A percentile compares a stretch with the other conserved stretches of the same genome.
Conservation (phyloP, 1,140 invertebrate species). For the Drosophila jambulina region DNA sequence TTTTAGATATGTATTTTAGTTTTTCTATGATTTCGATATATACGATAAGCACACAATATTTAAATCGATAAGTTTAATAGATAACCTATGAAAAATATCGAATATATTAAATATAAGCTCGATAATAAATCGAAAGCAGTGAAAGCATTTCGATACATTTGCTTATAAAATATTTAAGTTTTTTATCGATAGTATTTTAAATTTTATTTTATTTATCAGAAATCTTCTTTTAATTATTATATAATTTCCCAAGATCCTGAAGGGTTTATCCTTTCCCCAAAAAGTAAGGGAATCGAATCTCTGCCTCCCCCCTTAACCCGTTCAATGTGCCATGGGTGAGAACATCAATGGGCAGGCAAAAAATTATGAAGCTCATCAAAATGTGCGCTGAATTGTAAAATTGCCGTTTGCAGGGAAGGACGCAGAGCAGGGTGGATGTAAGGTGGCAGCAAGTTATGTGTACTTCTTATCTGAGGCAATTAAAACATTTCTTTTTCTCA, state of each 20-base stretch:
- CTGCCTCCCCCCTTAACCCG: background rate
- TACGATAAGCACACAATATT: background rate
- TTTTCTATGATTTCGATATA: background rate
- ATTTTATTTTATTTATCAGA: background rate
- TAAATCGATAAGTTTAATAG: too few relatives aligned
- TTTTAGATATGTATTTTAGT: background rate
- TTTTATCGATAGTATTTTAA: background rate
- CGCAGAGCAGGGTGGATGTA: background rate
- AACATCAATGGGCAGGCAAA: conserved; percentile 78
- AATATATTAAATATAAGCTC: too few relatives aligned
- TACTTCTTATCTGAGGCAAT: conserved; percentile 79
- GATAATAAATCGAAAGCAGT: too few relatives aligned
- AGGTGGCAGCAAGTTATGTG: conserved; percentile 64
- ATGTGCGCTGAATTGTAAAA: conserved; percentile 83
- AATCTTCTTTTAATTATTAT: background rate
- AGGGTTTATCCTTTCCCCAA: background rate
- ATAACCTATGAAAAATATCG: too few relatives aligned
- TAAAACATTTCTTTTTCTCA: conserved; percentile 63
- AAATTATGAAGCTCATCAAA: conserved; percentile 82
- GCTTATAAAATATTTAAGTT: background rate
- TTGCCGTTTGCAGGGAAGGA: conserved; percentile 50
- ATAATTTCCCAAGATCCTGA: background rate
- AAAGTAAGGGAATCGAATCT: background rate
- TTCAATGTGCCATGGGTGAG: conserved; percentile 58
- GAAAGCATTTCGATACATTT: too few relatives aligned